Conservation (phyloP, 2,113 vertebrate genomes). For the Aplodontia rufa region DNA sequence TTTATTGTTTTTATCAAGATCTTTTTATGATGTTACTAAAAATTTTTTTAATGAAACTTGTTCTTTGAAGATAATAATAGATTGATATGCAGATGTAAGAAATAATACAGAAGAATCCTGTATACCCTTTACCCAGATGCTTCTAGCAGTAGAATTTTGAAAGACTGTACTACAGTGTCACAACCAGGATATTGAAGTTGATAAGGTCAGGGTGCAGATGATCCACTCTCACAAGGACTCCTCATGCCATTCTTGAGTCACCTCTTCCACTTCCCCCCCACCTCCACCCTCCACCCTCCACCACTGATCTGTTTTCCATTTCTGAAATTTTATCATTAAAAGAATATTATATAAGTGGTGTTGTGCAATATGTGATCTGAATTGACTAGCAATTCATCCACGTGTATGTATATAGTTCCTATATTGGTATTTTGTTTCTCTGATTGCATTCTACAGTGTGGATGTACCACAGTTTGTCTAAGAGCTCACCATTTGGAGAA, state of each 20-base stretch:
- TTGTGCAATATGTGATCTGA: neutral
- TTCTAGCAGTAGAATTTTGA: neutral
- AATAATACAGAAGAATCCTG: neutral
- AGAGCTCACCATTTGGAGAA: neutral
- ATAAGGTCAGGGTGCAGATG: too few species aligned
- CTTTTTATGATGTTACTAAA: neutral
- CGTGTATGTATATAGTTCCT: neutral
- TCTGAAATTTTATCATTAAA: neutral
- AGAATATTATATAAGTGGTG: neutral
- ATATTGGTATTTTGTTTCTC: neutral
- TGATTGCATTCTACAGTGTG: neutral
- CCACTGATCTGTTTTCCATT: neutral
- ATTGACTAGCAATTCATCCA: neutral
- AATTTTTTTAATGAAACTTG: neutral
- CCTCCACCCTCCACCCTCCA: too few species aligned
- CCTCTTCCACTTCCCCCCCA: neutral
- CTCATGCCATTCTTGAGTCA: neutral
- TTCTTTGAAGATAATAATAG: neutral
- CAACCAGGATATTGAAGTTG: neutral
- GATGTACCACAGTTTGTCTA: too few species aligned
- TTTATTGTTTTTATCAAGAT: neutral
- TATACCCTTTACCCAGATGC: neutral
- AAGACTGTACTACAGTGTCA: neutral
- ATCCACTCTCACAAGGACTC: fast-evolving
- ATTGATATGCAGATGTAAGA: neutral